These are phyloP conservation scores for Pardalotus punctatus DNA, from an alignment of 2,113 vertebrate genomes.

Conservation along the genomic window DNA sequence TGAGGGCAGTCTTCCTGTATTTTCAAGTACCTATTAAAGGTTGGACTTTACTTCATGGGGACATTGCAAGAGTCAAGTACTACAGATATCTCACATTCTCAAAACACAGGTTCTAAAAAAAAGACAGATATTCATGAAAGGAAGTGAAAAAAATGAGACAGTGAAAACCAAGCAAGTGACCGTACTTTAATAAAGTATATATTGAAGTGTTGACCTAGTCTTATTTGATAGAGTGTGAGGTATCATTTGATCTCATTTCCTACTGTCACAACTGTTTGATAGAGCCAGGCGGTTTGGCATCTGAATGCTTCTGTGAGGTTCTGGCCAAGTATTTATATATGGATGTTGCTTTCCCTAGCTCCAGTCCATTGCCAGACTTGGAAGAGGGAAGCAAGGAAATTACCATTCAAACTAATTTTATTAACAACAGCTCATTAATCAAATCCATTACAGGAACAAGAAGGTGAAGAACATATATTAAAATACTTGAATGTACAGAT, in stretches of 20 bases:
- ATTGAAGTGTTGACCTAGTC: not conserved
- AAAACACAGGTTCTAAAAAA: not conserved
- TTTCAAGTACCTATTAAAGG: not conserved
- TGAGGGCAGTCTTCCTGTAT: not conserved
- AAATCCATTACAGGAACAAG: not conserved
- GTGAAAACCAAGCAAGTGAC: not conserved
- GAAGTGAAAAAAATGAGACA: not conserved
- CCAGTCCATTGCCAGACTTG: not conserved
- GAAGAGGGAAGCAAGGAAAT: not conserved
- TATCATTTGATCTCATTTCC: not conserved
- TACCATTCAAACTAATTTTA: slow-evolving; percentile 6
- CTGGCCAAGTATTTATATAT: not conserved
- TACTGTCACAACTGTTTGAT: not conserved
- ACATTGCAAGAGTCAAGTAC: not conserved
- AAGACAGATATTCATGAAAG: not conserved
- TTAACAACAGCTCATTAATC: not conserved
- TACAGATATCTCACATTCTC: not conserved
- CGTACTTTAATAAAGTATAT: not conserved
- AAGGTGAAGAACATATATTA: not conserved
- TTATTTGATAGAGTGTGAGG: not conserved
- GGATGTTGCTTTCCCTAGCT: not conserved
- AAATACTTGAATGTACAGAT: not conserved
- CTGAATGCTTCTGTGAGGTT: not conserved
- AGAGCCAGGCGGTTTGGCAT: not conserved
- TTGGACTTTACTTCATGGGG: not conserved